Percentiles rank a stretch among this genome's conserved stretches.
phyloP scores from a whole-genome alignment of 2,888 invertebrate species.

The Drosophila limbata region DNA sequence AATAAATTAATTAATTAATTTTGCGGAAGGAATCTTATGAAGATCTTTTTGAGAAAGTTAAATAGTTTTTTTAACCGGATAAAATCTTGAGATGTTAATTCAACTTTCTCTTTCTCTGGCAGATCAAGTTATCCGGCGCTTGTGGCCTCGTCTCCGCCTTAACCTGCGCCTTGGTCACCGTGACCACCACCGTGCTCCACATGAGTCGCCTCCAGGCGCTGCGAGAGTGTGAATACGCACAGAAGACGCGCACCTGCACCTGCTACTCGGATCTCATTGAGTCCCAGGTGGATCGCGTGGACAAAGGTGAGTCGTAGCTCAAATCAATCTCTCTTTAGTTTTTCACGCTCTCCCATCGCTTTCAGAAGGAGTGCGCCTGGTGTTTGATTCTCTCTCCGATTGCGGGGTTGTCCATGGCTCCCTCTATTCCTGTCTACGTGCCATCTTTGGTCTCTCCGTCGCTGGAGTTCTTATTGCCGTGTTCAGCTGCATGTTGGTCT shows the following conservation, averaged over 20 bases:
- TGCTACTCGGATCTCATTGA: slow-evolving; percentile 91
- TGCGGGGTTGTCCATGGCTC: slow-evolving; percentile 97
- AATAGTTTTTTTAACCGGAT: not conserved
- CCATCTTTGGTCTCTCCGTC: slow-evolving; percentile 96
- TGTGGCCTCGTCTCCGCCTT: slow-evolving; percentile 94
- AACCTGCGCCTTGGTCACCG: slow-evolving; percentile 93
- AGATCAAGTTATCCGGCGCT: slow-evolving; percentile 96
- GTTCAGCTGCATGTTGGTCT: slow-evolving; percentile 96
- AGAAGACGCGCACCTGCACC: slow-evolving; percentile 91
- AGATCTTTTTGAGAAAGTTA: not conserved
- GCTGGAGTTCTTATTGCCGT: slow-evolving; percentile 96
- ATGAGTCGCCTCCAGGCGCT: slow-evolving; percentile 95
- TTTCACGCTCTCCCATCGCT: slow-evolving; percentile 12
- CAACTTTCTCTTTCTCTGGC: slow-evolving; percentile 65
- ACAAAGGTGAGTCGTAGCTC: slow-evolving; percentile 74
- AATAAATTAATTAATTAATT: not conserved
- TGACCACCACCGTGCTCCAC: slow-evolving; percentile 96
- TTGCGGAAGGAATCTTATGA: not conserved
- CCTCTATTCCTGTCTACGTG: slow-evolving; percentile 94
- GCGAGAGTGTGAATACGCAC: slow-evolving; percentile 94
- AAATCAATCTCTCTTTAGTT: not conserved
- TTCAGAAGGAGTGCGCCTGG: slow-evolving; percentile 89
- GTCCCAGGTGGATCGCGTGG: slow-evolving; percentile 87
- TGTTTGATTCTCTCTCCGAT: slow-evolving; percentile 94
- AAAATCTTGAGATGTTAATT: not conserved